A percentile compares a stretch with the other conserved stretches of the same genome.
These are phyloP conservation scores for Cabera pusaria DNA, from an alignment of 2,888 invertebrate genomes.

Conservation along the genomic window DNA sequence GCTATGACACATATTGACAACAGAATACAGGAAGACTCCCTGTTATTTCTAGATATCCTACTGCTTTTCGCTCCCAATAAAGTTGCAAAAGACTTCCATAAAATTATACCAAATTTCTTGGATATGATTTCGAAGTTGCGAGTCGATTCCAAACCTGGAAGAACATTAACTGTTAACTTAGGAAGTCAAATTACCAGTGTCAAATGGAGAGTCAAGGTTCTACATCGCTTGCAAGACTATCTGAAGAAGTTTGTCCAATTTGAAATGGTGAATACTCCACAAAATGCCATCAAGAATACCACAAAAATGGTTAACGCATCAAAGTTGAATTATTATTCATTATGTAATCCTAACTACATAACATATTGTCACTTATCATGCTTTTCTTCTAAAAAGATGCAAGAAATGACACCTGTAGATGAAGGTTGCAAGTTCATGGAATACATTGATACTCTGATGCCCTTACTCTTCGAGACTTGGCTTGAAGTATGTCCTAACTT, in stretches of 20 bases:
- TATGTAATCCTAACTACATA: slow-evolving; percentile 57
- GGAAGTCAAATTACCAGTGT: slow-evolving; percentile 88
- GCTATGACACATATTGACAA: slow-evolving; percentile 95
- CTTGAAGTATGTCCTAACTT: slow-evolving; percentile 87
- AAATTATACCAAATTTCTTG: slow-evolving; percentile 90
- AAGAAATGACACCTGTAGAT: slow-evolving; percentile 56
- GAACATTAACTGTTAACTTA: slow-evolving; percentile 87
- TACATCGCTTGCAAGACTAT: slow-evolving; percentile 86
- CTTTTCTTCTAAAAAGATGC: slow-evolving; percentile 66
- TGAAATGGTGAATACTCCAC: slow-evolving; percentile 43
- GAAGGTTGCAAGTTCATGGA: slow-evolving; percentile 79
- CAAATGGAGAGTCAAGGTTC: slow-evolving; percentile 90
- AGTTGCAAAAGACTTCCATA: slow-evolving; percentile 86
- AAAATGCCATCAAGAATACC: slow-evolving; percentile 31
- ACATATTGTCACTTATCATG: slow-evolving; percentile 64
- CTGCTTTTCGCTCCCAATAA: slow-evolving; percentile 86
- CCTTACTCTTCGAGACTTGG: slow-evolving; percentile 93
- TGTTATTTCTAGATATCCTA: slow-evolving; percentile 90
- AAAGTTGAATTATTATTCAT: slow-evolving; percentile 53
- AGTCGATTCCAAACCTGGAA: slow-evolving; percentile 85
- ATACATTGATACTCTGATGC: slow-evolving; percentile 87
- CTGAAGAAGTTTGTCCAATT: slow-evolving; percentile 58
- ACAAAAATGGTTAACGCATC: slow-evolving; percentile 49
- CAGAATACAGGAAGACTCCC: slow-evolving; percentile 91
- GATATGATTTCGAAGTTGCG: slow-evolving; percentile 92